Evolutionary conservation across 1,140 invertebrate genomes (phyloP).

Genomic region (Physella acuta): DNA sequence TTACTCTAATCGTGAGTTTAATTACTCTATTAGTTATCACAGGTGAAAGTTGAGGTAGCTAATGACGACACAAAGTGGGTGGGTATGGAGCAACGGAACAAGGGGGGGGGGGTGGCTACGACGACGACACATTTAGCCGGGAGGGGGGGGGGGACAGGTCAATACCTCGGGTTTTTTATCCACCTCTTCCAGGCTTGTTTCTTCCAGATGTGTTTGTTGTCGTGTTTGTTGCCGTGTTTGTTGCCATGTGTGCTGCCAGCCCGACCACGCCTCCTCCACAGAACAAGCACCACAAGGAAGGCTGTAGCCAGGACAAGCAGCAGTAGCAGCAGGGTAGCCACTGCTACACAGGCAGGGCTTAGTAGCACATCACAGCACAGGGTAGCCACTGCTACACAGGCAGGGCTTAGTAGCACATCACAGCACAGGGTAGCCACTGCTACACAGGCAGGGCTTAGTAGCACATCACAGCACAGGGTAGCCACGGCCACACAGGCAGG

Average conservation of each 20-base stretch:
- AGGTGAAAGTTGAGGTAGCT: no score
- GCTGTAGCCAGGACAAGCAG: background rate
- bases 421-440: no score
- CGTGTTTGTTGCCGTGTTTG: background rate
- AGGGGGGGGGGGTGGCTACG: no score
- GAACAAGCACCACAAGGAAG: background rate
- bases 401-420: no score
- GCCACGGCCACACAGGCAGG: no score
- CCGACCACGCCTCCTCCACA: background rate
- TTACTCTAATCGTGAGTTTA: no score
- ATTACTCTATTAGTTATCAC: no score
- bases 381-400: background rate
- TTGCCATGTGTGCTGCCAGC: background rate
- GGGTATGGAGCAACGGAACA: no score
- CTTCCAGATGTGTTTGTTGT: background rate
- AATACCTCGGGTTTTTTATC: background rate
- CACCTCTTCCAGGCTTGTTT: background rate
- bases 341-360: slow-evolving; percentile 18
- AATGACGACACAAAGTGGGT: no score
- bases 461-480: no score
- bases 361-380: slow-evolving; percentile 5
- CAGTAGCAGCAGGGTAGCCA: background rate
- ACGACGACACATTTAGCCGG: no score
- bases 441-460: no score
- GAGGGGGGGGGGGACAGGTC: background rate